phyloP scores from a whole-genome alignment of 2,888 invertebrate genomes.

The Sycophila texana region DNA sequence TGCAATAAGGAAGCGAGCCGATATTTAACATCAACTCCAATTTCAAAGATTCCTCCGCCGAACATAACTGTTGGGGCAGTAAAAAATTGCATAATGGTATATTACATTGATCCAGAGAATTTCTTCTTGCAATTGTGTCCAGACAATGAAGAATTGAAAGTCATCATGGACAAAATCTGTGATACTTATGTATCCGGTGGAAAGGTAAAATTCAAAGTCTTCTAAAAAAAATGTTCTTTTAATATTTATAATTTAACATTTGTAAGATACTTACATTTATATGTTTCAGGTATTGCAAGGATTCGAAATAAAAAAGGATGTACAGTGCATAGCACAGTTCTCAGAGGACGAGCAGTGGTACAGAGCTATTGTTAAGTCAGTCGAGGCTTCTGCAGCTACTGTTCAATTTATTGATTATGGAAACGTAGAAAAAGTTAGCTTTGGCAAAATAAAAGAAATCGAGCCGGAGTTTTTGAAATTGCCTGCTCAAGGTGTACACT shows the following conservation, averaged over 20 bases:
- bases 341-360: constrained; percentile 83
- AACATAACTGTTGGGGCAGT: constrained; percentile 63
- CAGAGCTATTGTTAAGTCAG: constrained; percentile 78
- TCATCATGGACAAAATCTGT: constrained; percentile 67
- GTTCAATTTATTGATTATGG: constrained; percentile 85
- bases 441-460: constrained; percentile 75
- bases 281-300: constrained; percentile 53
- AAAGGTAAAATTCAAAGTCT: constrained; percentile 48
- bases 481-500: constrained; percentile 72
- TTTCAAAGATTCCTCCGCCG: constrained; percentile 52
- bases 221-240: not conserved
- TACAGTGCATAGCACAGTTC: constrained; percentile 70
- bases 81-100: constrained; percentile 68
- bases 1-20: not conserved
- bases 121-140: constrained; percentile 70
- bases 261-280: not conserved
- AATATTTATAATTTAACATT: not conserved
- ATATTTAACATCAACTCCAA: constrained; percentile 32
- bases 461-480: constrained; percentile 66
- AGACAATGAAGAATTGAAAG: constrained; percentile 65
- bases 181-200: constrained; percentile 64
- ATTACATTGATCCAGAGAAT: constrained; percentile 63
- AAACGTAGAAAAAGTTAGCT: constrained; percentile 80
- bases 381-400: constrained; percentile 76
- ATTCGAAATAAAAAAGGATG: constrained; percentile 59